Evolutionary conservation across 1,140 invertebrate genomes (phyloP).

Genomic region (Drosophila subpulchrella): DNA sequence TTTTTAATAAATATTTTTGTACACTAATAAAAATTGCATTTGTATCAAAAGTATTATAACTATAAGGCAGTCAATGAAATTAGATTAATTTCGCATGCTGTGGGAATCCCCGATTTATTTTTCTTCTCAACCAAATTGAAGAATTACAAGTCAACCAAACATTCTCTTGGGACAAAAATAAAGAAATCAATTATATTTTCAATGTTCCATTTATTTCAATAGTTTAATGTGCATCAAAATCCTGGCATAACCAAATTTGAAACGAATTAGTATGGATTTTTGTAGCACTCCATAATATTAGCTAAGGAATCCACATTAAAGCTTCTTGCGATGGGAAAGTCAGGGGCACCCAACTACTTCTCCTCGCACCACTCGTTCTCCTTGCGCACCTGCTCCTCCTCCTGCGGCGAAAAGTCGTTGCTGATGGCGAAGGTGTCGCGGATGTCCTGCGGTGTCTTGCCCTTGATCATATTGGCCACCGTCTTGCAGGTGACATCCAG

Average conservation of each 20-base stretch:
- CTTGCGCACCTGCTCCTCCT: constrained; percentile 97
- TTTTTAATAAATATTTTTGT: not conserved
- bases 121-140: not conserved
- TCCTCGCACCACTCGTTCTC: constrained; percentile 99
- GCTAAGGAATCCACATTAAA: not conserved
- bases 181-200: not conserved
- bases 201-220: not conserved
- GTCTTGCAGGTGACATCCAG: constrained; percentile 99
- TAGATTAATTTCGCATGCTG: too few relatives aligned
- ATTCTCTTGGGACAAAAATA: not conserved
- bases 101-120: too few relatives aligned
- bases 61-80: too few relatives aligned
- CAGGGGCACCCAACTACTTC: constrained; percentile 86
- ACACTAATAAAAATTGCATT: not conserved
- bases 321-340: not conserved
- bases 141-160: not conserved
- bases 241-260: too few relatives aligned
- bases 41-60: not conserved
- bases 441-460: constrained; percentile 98
- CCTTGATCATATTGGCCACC: constrained; percentile 99
- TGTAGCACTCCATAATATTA: too few relatives aligned
- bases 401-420: constrained; percentile 98
- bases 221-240: too few relatives aligned
- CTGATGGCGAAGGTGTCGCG: constrained; percentile 99
- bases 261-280: too few relatives aligned